Evolutionary conservation across 2,113 vertebrate species (phyloP).

Genomic region (Oryzias curvinotus): DNA sequence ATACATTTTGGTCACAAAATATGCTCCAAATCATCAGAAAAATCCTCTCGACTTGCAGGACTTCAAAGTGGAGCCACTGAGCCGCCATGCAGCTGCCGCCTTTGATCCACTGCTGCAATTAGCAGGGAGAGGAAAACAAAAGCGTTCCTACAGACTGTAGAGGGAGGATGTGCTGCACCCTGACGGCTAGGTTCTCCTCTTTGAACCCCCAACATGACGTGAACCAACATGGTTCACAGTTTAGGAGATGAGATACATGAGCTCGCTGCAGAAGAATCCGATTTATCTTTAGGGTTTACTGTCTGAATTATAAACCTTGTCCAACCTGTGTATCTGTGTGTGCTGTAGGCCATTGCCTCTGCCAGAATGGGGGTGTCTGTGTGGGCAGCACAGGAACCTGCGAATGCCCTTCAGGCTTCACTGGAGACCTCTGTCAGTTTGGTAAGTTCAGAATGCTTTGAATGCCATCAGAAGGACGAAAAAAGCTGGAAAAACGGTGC

Average conservation of each 20-base stretch:
- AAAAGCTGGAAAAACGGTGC: not conserved
- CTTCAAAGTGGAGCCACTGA: conserved; percentile 72
- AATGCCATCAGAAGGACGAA: no score
- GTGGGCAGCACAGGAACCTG: conserved; percentile 85
- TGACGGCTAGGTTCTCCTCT: conserved; percentile 46
- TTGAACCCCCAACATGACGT: conserved; percentile 58
- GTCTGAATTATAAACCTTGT: conserved; percentile 41
- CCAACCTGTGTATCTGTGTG: conserved; percentile 22
- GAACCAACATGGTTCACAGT: conserved; percentile 58
- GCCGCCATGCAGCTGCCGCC: conserved; percentile 51
- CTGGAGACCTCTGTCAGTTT: conserved; percentile 91
- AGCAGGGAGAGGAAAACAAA: conserved; percentile 67
- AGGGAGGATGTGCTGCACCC: conserved; percentile 47
- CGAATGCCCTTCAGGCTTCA: conserved; percentile 90
- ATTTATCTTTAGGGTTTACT: conserved; percentile 35
- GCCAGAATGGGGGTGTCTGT: conserved; percentile 90
- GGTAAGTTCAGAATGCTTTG: conserved; percentile 77
- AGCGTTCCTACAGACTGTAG: conserved; percentile 65
- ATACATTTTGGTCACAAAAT: conserved; percentile 64
- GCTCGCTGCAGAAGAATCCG: conserved; percentile 46
- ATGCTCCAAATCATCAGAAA: conserved; percentile 76
- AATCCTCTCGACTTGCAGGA: conserved; percentile 60
- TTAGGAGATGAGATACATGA: conserved; percentile 48
- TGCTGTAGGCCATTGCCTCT: conserved; percentile 81
- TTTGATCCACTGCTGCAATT: conserved; percentile 76